Percentiles rank a stretch among this genome's conserved stretches.
phyloP scores from a whole-genome alignment of 2,113 vertebrate species.

The Plestiodon gilberti region DNA sequence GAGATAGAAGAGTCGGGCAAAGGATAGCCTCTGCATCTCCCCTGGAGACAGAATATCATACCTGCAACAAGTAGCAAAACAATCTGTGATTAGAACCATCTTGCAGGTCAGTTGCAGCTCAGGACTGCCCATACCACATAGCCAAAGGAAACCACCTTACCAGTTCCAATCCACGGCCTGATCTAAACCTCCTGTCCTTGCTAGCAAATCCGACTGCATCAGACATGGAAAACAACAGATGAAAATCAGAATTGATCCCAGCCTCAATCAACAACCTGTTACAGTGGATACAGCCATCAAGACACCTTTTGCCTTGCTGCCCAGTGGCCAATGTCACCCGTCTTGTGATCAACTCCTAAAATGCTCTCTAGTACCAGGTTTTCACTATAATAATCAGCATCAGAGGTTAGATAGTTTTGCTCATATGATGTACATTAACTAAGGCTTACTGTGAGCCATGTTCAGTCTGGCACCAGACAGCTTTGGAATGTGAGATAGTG shows the following conservation, averaged over 20 bases:
- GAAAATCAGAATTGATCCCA: constrained; percentile 26
- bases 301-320: not conserved
- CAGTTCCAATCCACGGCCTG: constrained; percentile 94
- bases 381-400: not conserved
- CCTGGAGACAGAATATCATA: constrained; percentile 94
- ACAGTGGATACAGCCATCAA: not conserved
- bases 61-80: constrained; percentile 75
- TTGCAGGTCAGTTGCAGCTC: not conserved
- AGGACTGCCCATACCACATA: not conserved
- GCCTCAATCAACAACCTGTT: not conserved
- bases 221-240: constrained; percentile 39
- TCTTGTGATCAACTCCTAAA: not conserved
- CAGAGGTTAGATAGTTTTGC: not conserved
- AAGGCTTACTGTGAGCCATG: not conserved
- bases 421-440: not conserved
- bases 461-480: not conserved
- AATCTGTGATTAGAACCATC: not conserved
- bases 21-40: constrained; percentile 96
- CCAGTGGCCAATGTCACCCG: not conserved
- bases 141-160: constrained; percentile 70
- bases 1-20: constrained; percentile 94
- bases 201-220: constrained; percentile 85
- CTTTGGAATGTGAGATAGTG: not conserved
- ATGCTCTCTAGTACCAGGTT: not conserved
- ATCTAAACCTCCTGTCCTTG: constrained; percentile 89